phyloP scores from a whole-genome alignment of 2,888 invertebrate genomes.

The Microchrysa polita region DNA sequence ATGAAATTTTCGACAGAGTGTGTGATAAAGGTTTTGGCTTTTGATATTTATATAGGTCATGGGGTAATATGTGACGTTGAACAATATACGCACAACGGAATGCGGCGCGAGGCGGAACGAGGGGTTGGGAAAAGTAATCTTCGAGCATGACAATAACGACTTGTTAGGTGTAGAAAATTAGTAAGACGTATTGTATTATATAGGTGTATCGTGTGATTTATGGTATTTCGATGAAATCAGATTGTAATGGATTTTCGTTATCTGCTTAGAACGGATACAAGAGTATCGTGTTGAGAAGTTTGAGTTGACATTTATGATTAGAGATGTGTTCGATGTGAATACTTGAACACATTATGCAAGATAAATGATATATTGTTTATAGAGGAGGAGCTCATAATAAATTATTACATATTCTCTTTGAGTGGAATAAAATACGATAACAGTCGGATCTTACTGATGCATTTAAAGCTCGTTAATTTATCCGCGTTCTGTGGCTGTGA shows the following conservation, averaged over 20 bases:
- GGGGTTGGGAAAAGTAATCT: conserved; percentile 1
- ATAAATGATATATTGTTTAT: too few species aligned
- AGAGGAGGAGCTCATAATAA: too few species aligned
- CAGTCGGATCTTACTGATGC: too few species aligned
- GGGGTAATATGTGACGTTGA: background rate
- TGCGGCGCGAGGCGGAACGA: background rate
- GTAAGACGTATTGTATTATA: background rate
- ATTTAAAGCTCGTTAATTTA: too few species aligned
- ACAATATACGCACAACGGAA: background rate
- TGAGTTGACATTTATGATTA: conserved; percentile 5
- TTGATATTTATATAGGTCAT: conserved; percentile 11
- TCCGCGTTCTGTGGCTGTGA: too few species aligned
- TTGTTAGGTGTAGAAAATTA: conserved; percentile 13
- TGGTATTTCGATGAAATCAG: conserved; percentile 13
- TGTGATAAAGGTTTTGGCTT: background rate
- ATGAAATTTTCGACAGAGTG: conserved; percentile 4
- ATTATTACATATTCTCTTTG: too few species aligned
- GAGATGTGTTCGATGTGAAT: background rate
- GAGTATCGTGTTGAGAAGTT: too few species aligned
- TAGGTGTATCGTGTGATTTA: background rate
- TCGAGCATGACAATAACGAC: conserved; percentile 11
- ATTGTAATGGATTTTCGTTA: background rate
- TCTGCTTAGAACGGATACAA: too few species aligned
- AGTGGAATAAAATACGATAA: too few species aligned
- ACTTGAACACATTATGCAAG: too few species aligned